These are phyloP conservation scores for Apostichopus japonicus DNA, from an alignment of 35 echinoderm and acorn worm genomes.

Conservation along the genomic window DNA sequence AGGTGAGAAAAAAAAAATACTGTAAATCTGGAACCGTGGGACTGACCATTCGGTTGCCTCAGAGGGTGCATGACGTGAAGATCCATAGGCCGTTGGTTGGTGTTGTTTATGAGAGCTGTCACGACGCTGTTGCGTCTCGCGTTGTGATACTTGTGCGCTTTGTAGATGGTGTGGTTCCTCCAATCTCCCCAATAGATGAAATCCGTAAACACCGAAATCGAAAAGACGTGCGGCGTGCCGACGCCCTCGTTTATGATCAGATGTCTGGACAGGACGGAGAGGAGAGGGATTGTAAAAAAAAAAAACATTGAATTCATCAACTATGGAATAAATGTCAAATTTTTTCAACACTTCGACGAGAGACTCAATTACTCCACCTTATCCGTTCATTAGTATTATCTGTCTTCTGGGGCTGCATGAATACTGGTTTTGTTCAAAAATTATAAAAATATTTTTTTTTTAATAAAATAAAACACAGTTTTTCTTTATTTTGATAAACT, in stretches of 20 bases:
- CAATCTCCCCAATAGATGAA: conserved; percentile 88
- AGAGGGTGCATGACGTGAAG: conserved; percentile 61
- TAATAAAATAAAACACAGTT: too few relatives aligned
- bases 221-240: conserved; percentile 81
- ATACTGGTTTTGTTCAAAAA: too few relatives aligned
- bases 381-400: too few relatives aligned
- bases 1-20: too few relatives aligned
- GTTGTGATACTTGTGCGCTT: conserved; percentile 60
- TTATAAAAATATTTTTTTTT: too few relatives aligned
- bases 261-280: conserved; percentile 48
- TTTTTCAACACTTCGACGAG: too few relatives aligned
- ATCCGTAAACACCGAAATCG: conserved; percentile 85
- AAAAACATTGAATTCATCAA: neutral
- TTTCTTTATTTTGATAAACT: too few relatives aligned
- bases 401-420: too few relatives aligned
- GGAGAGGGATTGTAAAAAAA: neutral
- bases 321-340: neutral
- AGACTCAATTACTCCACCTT: too few relatives aligned
- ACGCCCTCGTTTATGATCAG: conserved; percentile 57
- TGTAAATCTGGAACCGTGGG: neutral
- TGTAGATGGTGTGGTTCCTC: conserved; percentile 53
- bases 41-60: conserved; percentile 42
- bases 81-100: conserved; percentile 55
- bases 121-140: neutral
- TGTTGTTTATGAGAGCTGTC: neutral